phyloP scores from a whole-genome alignment of 2,888 invertebrate species.

The Vesta saturnalis region DNA sequence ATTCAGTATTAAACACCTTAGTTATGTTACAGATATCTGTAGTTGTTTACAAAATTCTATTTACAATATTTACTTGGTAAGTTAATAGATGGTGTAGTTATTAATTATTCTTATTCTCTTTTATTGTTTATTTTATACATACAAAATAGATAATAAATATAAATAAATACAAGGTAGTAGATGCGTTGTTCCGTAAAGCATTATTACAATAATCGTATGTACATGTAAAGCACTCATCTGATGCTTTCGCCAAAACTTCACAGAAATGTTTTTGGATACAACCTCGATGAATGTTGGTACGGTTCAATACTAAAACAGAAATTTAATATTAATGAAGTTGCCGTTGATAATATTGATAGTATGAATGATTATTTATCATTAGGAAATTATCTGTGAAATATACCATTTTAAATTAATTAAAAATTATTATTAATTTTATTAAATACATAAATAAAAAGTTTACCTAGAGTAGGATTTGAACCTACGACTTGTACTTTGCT shows the following conservation, averaged over 20 bases:
- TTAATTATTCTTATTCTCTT: background rate
- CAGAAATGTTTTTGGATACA: constrained; percentile 27
- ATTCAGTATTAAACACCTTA: too few species aligned
- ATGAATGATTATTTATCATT: too few species aligned
- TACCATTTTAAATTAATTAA: too few species aligned
- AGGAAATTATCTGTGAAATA: too few species aligned
- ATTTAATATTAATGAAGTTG: background rate
- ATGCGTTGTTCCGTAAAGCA: background rate
- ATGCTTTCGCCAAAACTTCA: constrained; percentile 20
- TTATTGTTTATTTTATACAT: background rate
- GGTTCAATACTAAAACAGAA: constrained; percentile 18
- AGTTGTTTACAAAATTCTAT: too few species aligned
- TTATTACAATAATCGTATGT: constrained; percentile 22
- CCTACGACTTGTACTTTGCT: too few species aligned
- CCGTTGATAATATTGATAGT: background rate
- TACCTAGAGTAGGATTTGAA: too few species aligned
- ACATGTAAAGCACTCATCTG: constrained; percentile 21
- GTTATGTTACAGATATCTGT: constrained; percentile 6
- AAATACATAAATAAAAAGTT: too few species aligned
- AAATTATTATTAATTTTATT: too few species aligned
- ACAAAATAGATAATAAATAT: background rate
- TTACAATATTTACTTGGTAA: too few species aligned
- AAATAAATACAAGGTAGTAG: background rate
- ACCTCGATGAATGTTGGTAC: constrained; percentile 17
- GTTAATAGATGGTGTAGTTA: background rate